Evolutionary conservation across 2,888 invertebrate genomes (phyloP).

Genomic region (Halictus quadricinctus): DNA sequence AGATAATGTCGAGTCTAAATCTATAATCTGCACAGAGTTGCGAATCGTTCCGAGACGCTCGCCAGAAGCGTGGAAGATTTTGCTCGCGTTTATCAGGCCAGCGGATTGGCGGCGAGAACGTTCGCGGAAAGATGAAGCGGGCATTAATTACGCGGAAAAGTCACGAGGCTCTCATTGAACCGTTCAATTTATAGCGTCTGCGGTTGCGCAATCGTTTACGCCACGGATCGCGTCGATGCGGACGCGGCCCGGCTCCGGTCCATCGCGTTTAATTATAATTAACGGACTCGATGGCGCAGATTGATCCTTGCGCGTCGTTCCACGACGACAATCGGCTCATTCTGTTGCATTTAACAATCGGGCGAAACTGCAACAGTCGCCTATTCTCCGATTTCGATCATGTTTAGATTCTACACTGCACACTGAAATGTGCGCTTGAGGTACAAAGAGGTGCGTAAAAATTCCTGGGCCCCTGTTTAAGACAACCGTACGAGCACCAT

Average conservation of each 20-base stretch:
- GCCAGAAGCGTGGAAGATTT: not conserved
- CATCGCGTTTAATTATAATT: slow-evolving; percentile 47
- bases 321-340: not conserved
- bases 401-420: not conserved
- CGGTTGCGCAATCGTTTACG: slow-evolving; percentile 27
- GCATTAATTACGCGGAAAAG: slow-evolving; percentile 18
- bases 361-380: not conserved
- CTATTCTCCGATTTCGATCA: not conserved
- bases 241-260: not conserved
- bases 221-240: not conserved
- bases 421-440: too few relatives aligned
- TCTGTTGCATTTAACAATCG: not conserved
- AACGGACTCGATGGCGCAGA: slow-evolving; percentile 27
- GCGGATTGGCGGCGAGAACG: not conserved
- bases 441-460: not conserved
- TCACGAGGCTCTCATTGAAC: slow-evolving; percentile 40
- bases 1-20: not conserved
- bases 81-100: not conserved
- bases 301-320: slow-evolving; percentile 13
- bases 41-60: not conserved
- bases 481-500: not conserved
- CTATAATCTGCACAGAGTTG: not conserved
- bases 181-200: slow-evolving; percentile 41
- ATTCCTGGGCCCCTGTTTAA: not conserved
- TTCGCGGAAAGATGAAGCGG: slow-evolving; percentile 6